phyloP scores from a whole-genome alignment of 2,797 vertebrate species.

The Phoeniculus purpureus region DNA sequence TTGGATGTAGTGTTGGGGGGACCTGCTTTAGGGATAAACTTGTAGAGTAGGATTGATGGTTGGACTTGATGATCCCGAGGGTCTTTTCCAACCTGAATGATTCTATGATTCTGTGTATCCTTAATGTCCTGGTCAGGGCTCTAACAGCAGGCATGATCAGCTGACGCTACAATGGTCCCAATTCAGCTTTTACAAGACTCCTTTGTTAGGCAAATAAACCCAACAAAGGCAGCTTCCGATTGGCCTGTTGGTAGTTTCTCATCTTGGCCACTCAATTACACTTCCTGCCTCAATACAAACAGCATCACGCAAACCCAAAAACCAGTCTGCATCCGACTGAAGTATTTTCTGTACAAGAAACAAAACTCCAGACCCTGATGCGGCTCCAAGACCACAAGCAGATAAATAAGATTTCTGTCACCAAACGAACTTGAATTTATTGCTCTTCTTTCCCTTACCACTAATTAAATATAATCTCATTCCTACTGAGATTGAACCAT shows the following conservation, averaged over 20 bases:
- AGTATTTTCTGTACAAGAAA: conserved; percentile 31
- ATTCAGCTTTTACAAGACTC: neutral
- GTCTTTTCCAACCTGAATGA: too few relatives aligned
- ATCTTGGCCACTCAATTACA: neutral
- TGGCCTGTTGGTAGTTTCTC: neutral
- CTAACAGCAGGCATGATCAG: neutral
- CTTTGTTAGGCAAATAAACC: neutral
- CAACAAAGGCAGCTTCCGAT: neutral
- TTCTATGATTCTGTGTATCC: neutral
- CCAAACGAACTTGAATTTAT: conserved; percentile 40
- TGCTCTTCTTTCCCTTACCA: neutral
- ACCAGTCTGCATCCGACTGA: neutral
- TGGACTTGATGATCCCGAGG: too few relatives aligned
- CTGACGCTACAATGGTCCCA: neutral
- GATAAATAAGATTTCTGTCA: conserved; percentile 35
- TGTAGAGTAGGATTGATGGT: too few relatives aligned
- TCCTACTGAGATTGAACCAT: conserved; percentile 21
- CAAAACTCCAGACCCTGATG: neutral
- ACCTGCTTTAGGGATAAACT: too few relatives aligned
- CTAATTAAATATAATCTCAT: conserved; percentile 58
- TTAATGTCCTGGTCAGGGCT: neutral
- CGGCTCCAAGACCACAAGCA: neutral
- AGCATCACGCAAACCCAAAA: conserved; percentile 11
- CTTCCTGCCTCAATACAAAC: conserved; percentile 3
- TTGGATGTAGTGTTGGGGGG: too few relatives aligned